These are phyloP conservation scores for Cheilosia variabilis DNA, from an alignment of 2,888 invertebrate species.

Conservation along the genomic window DNA sequence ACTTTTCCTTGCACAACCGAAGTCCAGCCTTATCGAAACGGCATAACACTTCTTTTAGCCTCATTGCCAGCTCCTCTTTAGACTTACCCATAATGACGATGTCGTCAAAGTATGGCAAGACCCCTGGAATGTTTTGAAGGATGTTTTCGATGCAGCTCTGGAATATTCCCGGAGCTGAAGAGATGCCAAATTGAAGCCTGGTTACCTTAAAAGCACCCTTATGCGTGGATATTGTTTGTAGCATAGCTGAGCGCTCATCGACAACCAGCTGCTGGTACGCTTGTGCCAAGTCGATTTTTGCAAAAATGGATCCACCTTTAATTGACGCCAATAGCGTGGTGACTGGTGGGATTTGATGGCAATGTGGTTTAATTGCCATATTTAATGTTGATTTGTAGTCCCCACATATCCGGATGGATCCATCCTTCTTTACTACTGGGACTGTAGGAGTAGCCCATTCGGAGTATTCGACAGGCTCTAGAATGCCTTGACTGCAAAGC, in stretches of 20 bases:
- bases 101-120: slow-evolving; percentile 75
- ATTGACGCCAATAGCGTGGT: slow-evolving; percentile 67
- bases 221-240: slow-evolving; percentile 79
- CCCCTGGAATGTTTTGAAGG: slow-evolving; percentile 39
- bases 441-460: slow-evolving; percentile 53
- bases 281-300: slow-evolving; percentile 80
- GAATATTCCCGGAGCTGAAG: slow-evolving; percentile 66
- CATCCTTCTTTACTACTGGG: slow-evolving; percentile 69
- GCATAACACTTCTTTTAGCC: slow-evolving; percentile 13
- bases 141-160: slow-evolving; percentile 65
- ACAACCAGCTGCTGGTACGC: slow-evolving; percentile 80
- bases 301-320: slow-evolving; percentile 78
- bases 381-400: slow-evolving; percentile 79
- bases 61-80: slow-evolving; percentile 14
- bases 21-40: slow-evolving; percentile 26
- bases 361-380: slow-evolving; percentile 75
- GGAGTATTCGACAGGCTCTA: slow-evolving; percentile 69
- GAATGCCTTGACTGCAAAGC: slow-evolving; percentile 73
- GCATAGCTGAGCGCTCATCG: slow-evolving; percentile 78
- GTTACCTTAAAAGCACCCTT: slow-evolving; percentile 78
- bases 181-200: slow-evolving; percentile 77
- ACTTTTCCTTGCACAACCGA: slow-evolving; percentile 24
- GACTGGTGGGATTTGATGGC: slow-evolving; percentile 74
- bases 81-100: slow-evolving; percentile 39
- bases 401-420: slow-evolving; percentile 77